phyloP scores from a whole-genome alignment of 1,140 invertebrate genomes.

The Neotoxoptera formosana region DNA sequence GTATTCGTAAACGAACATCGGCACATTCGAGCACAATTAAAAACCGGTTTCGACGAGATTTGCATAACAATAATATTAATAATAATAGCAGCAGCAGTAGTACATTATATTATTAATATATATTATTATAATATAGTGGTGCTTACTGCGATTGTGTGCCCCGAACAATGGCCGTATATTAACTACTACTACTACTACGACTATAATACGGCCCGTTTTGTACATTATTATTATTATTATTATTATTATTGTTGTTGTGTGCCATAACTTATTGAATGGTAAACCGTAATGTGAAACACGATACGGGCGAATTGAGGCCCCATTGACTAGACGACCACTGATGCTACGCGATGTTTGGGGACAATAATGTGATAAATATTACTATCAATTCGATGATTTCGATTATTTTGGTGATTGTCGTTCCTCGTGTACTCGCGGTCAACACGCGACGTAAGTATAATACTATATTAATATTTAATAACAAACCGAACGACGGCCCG shows the following conservation, averaged over 20 bases:
- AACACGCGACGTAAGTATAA: neutral
- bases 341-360: neutral
- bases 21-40: neutral
- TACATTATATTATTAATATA: too few species aligned
- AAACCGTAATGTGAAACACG: neutral
- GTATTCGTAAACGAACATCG: neutral
- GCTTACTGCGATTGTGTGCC: neutral
- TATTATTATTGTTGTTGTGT: neutral
- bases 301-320: neutral
- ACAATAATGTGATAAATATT: neutral
- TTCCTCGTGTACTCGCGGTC: neutral
- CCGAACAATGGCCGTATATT: neutral
- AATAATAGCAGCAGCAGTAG: neutral
- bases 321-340: neutral
- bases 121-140: neutral
- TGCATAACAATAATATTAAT: neutral
- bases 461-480: too few species aligned
- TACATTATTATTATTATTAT: neutral
- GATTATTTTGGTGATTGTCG: neutral
- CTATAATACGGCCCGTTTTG: neutral
- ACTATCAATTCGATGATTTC: too few species aligned
- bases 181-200: neutral
- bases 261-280: conserved; percentile 1
- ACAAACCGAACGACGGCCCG: too few species aligned
- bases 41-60: neutral